Evolutionary conservation across 2,113 vertebrate genomes (phyloP).

Genomic region (Calypte anna): DNA sequence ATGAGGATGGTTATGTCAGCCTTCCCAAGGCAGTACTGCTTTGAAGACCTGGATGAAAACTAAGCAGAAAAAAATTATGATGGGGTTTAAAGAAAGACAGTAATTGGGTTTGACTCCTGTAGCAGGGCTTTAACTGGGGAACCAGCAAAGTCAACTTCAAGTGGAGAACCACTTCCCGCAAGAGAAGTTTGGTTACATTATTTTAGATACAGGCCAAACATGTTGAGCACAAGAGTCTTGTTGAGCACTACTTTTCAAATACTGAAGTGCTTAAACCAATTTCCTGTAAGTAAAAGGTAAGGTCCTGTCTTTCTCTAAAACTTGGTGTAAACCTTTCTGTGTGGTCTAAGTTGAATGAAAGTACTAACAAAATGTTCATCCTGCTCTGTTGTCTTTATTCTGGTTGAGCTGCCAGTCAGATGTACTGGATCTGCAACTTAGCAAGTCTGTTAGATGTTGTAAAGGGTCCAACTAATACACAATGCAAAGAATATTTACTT

Average conservation of each 20-base stretch:
- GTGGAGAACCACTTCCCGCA: neutral
- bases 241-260: neutral
- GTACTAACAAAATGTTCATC: neutral
- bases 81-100: neutral
- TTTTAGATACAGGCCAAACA: neutral
- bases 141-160: neutral
- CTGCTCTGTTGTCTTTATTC: neutral
- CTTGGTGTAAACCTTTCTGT: neutral
- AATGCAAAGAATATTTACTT: neutral
- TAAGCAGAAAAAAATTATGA: neutral
- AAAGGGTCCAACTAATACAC: neutral
- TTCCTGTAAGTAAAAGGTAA: neutral
- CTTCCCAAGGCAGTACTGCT: neutral
- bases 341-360: neutral
- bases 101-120: neutral
- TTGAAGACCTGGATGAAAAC: neutral
- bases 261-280: neutral
- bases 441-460: neutral
- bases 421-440: neutral
- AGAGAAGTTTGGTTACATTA: neutral
- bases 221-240: neutral
- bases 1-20: neutral
- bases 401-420: neutral
- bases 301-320: neutral
- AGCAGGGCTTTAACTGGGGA: neutral